A percentile compares a stretch with the other conserved stretches of the same genome.
Conservation (phyloP, 2,797 vertebrate species). For the Lacerta bilineata region DNA sequence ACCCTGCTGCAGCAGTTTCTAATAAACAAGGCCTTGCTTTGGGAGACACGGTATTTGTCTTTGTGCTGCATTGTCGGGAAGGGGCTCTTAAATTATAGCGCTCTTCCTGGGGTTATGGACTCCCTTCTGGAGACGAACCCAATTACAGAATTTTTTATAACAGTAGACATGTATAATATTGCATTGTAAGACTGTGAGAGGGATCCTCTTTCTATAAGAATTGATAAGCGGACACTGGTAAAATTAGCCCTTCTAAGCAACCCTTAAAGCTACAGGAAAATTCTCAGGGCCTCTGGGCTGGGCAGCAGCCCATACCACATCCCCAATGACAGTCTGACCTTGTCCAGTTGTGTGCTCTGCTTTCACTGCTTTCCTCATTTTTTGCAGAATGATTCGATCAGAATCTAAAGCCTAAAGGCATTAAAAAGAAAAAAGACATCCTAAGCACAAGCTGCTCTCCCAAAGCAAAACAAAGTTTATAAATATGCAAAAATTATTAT, state of each 20-base stretch:
- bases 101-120: too few species aligned
- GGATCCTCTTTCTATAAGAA: not conserved
- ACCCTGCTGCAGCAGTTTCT: too few species aligned
- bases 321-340: conserved; percentile 71
- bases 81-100: too few species aligned
- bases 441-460: not conserved
- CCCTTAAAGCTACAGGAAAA: not conserved
- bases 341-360: conserved; percentile 83
- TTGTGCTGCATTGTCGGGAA: too few species aligned
- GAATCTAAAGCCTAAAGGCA: conserved; percentile 81
- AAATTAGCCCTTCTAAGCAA: not conserved
- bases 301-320: not conserved
- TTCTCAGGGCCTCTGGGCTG: not conserved
- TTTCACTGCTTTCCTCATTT: conserved; percentile 89
- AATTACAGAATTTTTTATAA: too few species aligned
- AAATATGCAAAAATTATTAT: not conserved
- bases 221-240: not conserved
- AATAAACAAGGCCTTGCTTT: too few species aligned
- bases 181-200: not conserved
- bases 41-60: too few species aligned
- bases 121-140: too few species aligned
- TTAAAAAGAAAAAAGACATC: conserved; percentile 49
- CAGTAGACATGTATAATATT: not conserved
- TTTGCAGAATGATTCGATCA: conserved; percentile 84
- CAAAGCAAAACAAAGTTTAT: not conserved